Conservation (phyloP, 2,888 invertebrate species). For the Lasioglossum oenotherae region DNA sequence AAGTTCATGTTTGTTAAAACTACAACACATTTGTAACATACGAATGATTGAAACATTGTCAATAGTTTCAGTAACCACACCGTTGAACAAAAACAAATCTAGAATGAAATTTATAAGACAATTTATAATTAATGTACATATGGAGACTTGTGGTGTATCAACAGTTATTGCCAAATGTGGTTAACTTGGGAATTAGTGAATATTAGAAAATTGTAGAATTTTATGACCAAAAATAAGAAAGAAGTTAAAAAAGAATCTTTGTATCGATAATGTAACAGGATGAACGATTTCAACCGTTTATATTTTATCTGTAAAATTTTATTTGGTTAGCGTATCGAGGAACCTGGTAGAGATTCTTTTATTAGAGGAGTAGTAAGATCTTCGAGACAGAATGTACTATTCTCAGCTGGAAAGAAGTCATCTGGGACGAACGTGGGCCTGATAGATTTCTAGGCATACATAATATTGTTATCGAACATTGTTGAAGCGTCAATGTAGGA, state of each 20-base stretch:
- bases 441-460: not conserved
- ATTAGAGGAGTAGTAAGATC: conserved; percentile 44
- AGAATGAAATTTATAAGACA: conserved; percentile 14
- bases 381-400: conserved; percentile 66
- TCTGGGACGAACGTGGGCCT: not conserved
- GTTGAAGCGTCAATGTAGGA: not conserved
- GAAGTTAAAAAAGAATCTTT: not conserved
- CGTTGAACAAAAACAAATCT: not conserved
- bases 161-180: not conserved
- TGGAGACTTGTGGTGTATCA: not conserved
- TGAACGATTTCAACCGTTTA: not conserved
- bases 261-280: not conserved
- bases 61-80: not conserved
- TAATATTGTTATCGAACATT: not conserved
- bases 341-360: conserved; percentile 50
- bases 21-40: not conserved
- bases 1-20: conserved; percentile 14
- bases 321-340: conserved; percentile 51
- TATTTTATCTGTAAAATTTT: conserved; percentile 29
- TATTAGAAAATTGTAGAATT: not conserved
- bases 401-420: not conserved
- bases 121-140: conserved; percentile 5
- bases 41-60: not conserved
- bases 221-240: not conserved
- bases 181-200: not conserved